phyloP scores from a whole-genome alignment of 1,140 invertebrate genomes.

The Diorhabda carinulata region DNA sequence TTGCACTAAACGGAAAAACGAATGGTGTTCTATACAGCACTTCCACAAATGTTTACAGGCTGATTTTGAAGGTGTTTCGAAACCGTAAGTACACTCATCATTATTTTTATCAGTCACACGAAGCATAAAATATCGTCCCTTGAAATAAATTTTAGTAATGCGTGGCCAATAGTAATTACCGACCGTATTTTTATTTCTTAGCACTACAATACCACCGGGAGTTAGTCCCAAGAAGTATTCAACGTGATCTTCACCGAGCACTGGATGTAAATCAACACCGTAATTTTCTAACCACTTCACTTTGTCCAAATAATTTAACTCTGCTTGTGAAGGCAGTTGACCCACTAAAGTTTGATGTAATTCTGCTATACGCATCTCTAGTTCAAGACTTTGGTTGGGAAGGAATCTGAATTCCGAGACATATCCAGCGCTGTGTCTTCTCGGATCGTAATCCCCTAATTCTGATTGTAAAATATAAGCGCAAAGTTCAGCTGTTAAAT shows the following conservation, averaged over 20 bases:
- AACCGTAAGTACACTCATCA: constrained; percentile 92
- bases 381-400: constrained; percentile 85
- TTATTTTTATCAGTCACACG: constrained; percentile 93
- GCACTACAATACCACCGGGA: constrained; percentile 93
- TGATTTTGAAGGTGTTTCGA: constrained; percentile 88
- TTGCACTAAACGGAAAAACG: constrained; percentile 91
- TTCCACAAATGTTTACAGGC: constrained; percentile 98
- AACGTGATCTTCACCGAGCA: constrained; percentile 94
- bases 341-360: constrained; percentile 82
- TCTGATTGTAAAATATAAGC: constrained; percentile 96
- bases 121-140: constrained; percentile 94
- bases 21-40: constrained; percentile 96
- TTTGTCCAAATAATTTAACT: constrained; percentile 88
- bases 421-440: constrained; percentile 84
- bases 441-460: constrained; percentile 92
- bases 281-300: constrained; percentile 97
- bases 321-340: constrained; percentile 84
- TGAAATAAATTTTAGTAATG: constrained; percentile 94
- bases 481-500: constrained; percentile 86
- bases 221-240: constrained; percentile 96
- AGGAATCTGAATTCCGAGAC: constrained; percentile 96
- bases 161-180: constrained; percentile 99
- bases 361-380: constrained; percentile 85
- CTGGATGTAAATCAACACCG: constrained; percentile 94
- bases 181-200: constrained; percentile 94